Conservation (phyloP, 1,140 invertebrate genomes). For the Drosophila neocordata region DNA sequence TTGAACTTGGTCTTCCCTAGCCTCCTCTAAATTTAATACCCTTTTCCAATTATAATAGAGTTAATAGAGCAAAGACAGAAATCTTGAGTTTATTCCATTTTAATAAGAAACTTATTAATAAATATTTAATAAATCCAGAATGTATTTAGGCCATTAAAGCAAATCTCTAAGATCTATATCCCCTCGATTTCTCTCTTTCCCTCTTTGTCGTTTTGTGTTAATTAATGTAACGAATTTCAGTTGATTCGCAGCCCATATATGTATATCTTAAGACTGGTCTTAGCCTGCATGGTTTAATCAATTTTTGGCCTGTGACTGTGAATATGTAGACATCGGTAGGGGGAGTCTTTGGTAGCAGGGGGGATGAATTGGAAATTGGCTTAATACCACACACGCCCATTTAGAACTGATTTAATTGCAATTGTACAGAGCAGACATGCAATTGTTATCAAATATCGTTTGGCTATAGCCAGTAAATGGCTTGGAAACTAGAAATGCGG, state of each 20-base stretch:
- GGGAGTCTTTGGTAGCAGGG: background rate
- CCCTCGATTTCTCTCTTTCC: slow-evolving; percentile 57
- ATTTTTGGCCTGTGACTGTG: slow-evolving; percentile 5
- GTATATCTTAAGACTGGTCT: background rate
- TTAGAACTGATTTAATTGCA: slow-evolving; percentile 79
- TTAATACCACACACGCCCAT: slow-evolving; percentile 51
- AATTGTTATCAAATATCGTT: slow-evolving; percentile 70
- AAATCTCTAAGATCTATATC: background rate
- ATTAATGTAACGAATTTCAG: slow-evolving; percentile 54
- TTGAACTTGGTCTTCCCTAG: no score
- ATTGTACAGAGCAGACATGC: slow-evolving; percentile 66
- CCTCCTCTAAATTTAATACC: no score
- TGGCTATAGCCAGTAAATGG: slow-evolving; percentile 33
- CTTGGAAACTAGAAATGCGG: slow-evolving; percentile 54
- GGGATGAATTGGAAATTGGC: slow-evolving; percentile 48
- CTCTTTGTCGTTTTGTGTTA: slow-evolving; percentile 38
- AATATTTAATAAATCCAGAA: background rate
- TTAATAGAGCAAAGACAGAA: no score
- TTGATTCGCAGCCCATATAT: background rate
- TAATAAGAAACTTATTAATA: no score
- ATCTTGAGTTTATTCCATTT: no score
- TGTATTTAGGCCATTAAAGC: background rate
- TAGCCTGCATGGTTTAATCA: slow-evolving; percentile 57
- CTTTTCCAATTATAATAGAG: no score
- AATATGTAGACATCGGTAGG: background rate